Percentiles rank a stretch among this genome's conserved stretches.
Conservation (phyloP, 1,140 invertebrate genomes). For the Drosophila orosa region DNA sequence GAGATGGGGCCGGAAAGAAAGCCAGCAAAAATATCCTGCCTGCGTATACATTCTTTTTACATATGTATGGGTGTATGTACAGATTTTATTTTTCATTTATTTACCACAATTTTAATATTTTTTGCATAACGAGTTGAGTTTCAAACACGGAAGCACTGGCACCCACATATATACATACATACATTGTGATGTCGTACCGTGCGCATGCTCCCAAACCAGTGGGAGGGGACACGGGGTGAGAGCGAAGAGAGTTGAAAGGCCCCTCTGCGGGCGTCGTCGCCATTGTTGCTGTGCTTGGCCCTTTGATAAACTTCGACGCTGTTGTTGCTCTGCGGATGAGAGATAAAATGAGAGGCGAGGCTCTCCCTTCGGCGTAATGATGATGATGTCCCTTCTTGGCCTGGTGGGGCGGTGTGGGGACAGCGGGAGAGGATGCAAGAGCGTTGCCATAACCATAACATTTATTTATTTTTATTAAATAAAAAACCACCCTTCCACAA, state of each 20-base stretch:
- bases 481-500: slow-evolving; percentile 47
- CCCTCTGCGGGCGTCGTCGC: slow-evolving; percentile 39
- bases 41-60: slow-evolving; percentile 19
- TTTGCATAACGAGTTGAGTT: slow-evolving; percentile 51
- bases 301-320: slow-evolving; percentile 77
- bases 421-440: not conserved
- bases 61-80: slow-evolving; percentile 34
- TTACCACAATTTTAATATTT: slow-evolving; percentile 82
- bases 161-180: slow-evolving; percentile 35
- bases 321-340: slow-evolving; percentile 16
- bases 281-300: slow-evolving; percentile 67
- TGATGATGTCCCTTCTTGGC: slow-evolving; percentile 57
- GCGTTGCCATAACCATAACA: slow-evolving; percentile 57
- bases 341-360: slow-evolving; percentile 20
- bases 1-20: slow-evolving; percentile 4
- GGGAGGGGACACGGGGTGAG: not conserved
- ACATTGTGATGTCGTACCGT: slow-evolving; percentile 11
- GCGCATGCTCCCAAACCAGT: slow-evolving; percentile 57
- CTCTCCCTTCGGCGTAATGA: slow-evolving; percentile 50
- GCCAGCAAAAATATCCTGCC: slow-evolving; percentile 11
- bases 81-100: slow-evolving; percentile 72
- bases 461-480: slow-evolving; percentile 80
- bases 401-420: not conserved
- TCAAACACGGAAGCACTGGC: slow-evolving; percentile 32
- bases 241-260: not conserved